A percentile compares a stretch with the other conserved stretches of the same genome.
phyloP scores from a whole-genome alignment of 2,888 invertebrate species.

The Nebria brevicollis region DNA sequence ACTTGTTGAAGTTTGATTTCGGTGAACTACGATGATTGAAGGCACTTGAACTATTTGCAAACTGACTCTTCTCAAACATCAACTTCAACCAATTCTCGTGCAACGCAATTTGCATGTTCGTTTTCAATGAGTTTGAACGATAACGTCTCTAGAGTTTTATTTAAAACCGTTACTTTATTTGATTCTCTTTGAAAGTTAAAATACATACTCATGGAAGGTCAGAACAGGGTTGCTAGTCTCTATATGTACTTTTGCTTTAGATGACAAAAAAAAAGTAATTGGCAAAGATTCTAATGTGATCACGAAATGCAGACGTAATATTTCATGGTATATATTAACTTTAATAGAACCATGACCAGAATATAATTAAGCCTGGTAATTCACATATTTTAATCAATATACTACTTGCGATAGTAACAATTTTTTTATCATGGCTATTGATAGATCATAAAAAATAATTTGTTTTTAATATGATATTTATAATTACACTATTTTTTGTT shows the following conservation, averaged over 20 bases:
- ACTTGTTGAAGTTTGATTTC: not conserved
- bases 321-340: too few species aligned
- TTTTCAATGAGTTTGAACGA: conserved; percentile 24
- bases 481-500: too few species aligned
- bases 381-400: too few species aligned
- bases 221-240: not conserved
- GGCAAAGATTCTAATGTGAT: too few species aligned
- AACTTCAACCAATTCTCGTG: conserved; percentile 2
- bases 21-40: conserved; percentile 24
- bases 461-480: too few species aligned
- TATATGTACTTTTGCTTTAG: not conserved
- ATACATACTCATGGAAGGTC: not conserved
- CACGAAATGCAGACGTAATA: too few species aligned
- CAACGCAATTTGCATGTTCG: conserved; percentile 36
- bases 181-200: not conserved
- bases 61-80: conserved; percentile 21
- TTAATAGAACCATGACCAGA: too few species aligned
- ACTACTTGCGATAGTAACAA: too few species aligned
- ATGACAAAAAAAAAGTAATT: not conserved
- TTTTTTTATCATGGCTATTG: too few species aligned
- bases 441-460: too few species aligned
- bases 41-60: conserved; percentile 20
- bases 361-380: too few species aligned
- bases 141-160: not conserved
- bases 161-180: not conserved